Conservation (phyloP, 2,113 vertebrate species). For the Erythrolamprus reginae region DNA sequence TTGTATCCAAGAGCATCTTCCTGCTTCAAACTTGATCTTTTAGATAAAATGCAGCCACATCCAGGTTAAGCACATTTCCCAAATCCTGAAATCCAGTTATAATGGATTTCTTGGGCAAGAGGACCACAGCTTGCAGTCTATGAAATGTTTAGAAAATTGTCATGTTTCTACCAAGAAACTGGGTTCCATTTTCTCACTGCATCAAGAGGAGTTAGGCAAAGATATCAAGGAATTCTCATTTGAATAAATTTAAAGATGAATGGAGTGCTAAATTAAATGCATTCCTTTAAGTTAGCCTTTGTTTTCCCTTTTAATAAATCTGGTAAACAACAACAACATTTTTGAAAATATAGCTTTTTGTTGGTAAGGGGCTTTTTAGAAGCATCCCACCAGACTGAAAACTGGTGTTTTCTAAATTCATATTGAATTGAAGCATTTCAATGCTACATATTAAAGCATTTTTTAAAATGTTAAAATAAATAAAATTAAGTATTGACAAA, state of each 20-base stretch:
- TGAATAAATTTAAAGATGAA: background rate
- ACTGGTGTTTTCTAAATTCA: background rate
- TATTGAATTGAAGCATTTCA: no score
- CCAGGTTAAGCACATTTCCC: background rate
- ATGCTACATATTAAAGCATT: background rate
- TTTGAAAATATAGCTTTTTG: background rate
- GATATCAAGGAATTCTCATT: background rate
- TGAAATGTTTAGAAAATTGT: background rate
- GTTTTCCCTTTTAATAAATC: background rate
- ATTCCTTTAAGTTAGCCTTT: background rate
- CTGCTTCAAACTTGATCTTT: background rate
- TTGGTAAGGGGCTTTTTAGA: background rate
- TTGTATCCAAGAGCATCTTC: background rate
- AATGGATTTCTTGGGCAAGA: background rate
- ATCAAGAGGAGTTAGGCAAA: background rate
- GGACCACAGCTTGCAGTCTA: background rate
- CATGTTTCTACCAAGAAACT: background rate
- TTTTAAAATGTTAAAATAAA: background rate
- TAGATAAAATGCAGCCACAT: background rate
- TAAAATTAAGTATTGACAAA: background rate
- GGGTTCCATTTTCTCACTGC: background rate
- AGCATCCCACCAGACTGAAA: background rate
- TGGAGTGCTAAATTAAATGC: background rate
- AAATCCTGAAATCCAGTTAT: background rate
- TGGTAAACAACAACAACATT: background rate